A percentile compares a stretch with the other conserved stretches of the same genome.
These are phyloP conservation scores for Bemisia tabaci DNA, from an alignment of 1,140 invertebrate genomes.

Conservation along the genomic window DNA sequence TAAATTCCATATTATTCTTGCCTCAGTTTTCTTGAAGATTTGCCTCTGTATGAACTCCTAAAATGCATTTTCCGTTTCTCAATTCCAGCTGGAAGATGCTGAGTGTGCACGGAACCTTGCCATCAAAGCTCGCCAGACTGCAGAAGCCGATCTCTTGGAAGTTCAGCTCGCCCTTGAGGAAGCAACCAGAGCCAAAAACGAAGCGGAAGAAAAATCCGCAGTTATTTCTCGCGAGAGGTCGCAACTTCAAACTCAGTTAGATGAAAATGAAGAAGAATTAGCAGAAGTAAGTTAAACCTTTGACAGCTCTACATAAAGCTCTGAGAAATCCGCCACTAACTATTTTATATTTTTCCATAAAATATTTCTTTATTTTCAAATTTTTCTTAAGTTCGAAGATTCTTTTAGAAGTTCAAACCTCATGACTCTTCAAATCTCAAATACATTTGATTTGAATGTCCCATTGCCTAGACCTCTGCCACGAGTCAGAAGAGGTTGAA, in stretches of 20 bases:
- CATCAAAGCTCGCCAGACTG: constrained; percentile 65
- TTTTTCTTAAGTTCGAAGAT: too few relatives aligned
- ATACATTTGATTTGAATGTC: too few relatives aligned
- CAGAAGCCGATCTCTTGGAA: constrained; percentile 66
- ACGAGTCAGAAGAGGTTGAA: too few relatives aligned
- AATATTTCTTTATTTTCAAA: too few relatives aligned
- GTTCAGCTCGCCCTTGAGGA: constrained; percentile 67
- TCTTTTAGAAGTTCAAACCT: too few relatives aligned
- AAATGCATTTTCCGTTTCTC: constrained; percentile 10
- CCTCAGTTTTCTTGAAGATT: constrained; percentile 3
- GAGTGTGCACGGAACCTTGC: constrained; percentile 69
- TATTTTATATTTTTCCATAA: too few relatives aligned
- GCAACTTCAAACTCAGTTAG: constrained; percentile 66
- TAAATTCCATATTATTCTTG: too few relatives aligned
- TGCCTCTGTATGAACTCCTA: not conserved
- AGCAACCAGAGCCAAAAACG: constrained; percentile 49
- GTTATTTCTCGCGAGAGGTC: constrained; percentile 58
- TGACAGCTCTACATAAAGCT: too few relatives aligned
- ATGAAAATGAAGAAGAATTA: constrained; percentile 84
- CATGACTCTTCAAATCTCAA: too few relatives aligned
- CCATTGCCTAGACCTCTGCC: too few relatives aligned
- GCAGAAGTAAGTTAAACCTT: constrained; percentile 50
- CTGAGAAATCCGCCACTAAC: too few relatives aligned
- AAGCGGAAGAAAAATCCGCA: constrained; percentile 67
- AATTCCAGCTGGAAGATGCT: constrained; percentile 64